A percentile compares a stretch with the other conserved stretches of the same genome.
Conservation (phyloP, 2,797 vertebrate species). For the Onychomys leucogaster region DNA sequence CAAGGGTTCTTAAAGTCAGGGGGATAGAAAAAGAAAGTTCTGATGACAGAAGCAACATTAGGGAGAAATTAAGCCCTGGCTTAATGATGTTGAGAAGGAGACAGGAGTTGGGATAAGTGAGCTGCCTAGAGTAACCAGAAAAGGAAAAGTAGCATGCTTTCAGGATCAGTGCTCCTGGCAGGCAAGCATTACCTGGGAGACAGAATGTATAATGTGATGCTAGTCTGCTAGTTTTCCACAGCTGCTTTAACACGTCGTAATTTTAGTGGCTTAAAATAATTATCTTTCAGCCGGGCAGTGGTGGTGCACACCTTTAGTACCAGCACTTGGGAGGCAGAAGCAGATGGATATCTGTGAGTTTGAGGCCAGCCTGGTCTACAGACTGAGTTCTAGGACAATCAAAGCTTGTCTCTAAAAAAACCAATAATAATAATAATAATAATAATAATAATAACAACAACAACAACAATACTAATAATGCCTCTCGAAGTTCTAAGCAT, state of each 20-base stretch:
- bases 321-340: too few relatives aligned
- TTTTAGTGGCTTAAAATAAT: not conserved
- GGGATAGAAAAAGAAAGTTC: not conserved
- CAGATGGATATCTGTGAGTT: too few relatives aligned
- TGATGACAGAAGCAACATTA: not conserved
- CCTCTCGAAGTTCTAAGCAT: not conserved
- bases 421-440: not conserved
- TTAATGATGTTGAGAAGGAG: not conserved
- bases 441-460: too few relatives aligned
- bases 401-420: not conserved
- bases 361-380: too few relatives aligned
- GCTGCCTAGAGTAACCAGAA: not conserved
- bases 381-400: too few relatives aligned
- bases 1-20: too few relatives aligned
- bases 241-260: not conserved
- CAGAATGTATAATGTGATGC: not conserved
- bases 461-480: not conserved
- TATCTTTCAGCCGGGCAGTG: too few relatives aligned
- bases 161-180: not conserved
- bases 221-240: not conserved
- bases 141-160: not conserved
- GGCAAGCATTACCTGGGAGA: not conserved
- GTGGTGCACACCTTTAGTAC: too few relatives aligned
- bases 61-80: not conserved
- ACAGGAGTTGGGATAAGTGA: not conserved